These are phyloP conservation scores for Malacosoma neustria DNA, from an alignment of 2,888 invertebrate genomes.

Conservation along the genomic window DNA sequence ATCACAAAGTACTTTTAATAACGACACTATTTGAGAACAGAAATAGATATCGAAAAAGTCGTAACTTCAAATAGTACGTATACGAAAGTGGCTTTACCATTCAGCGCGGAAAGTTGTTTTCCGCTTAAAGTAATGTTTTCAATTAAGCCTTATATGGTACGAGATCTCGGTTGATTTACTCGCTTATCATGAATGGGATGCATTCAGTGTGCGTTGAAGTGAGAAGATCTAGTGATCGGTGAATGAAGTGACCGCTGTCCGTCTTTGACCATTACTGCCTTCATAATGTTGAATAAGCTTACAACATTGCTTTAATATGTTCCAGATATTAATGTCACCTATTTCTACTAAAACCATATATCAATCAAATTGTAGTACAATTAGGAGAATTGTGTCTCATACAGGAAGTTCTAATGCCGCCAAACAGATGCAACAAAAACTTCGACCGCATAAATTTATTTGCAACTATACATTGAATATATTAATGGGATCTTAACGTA, in stretches of 20 bases:
- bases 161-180: conserved; percentile 64
- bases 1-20: conserved; percentile 23
- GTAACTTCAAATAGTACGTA: conserved; percentile 48
- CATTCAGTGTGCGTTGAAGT: conserved; percentile 61
- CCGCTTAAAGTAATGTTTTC: conserved; percentile 48
- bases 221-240: conserved; percentile 61
- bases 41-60: conserved; percentile 65
- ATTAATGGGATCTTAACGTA: neutral
- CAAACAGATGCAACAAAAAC: neutral
- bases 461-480: neutral
- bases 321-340: neutral
- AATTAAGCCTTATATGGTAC: conserved; percentile 46
- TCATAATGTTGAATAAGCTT: conserved; percentile 12
- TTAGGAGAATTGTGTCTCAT: neutral
- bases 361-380: neutral
- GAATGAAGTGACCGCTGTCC: conserved; percentile 44
- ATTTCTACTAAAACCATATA: neutral
- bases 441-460: neutral
- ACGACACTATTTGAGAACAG: conserved; percentile 31
- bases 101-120: conserved; percentile 64
- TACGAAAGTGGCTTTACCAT: conserved; percentile 66
- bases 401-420: neutral
- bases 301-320: neutral
- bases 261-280: conserved; percentile 18
- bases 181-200: conserved; percentile 67